A percentile compares a stretch with the other conserved stretches of the same genome.
These are phyloP conservation scores for Myotis davidii DNA, from an alignment of 2,113 vertebrate species.

Conservation along the genomic window DNA sequence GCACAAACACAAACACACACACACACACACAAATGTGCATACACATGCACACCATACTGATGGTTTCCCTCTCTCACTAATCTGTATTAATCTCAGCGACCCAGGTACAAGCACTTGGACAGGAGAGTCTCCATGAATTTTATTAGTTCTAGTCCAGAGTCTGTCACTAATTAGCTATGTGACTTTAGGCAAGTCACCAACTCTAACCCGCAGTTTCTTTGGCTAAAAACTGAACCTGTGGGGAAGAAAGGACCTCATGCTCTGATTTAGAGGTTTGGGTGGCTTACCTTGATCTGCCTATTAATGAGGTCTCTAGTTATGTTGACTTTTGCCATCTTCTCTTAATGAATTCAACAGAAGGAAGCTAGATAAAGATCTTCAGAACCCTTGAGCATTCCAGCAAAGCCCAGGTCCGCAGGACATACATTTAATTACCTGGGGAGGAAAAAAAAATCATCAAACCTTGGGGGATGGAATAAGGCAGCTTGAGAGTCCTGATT, in stretches of 20 bases:
- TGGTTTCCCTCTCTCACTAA: background rate
- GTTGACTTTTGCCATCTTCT: constrained; percentile 95
- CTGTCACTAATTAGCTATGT: background rate
- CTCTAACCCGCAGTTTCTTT: background rate
- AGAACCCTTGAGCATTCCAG: constrained; percentile 86
- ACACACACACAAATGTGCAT: background rate
- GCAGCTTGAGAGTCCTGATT: background rate
- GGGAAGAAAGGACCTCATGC: background rate
- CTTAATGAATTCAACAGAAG: constrained; percentile 82
- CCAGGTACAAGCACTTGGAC: background rate
- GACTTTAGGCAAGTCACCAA: background rate
- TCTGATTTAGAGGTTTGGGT: background rate
- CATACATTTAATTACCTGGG: constrained; percentile 84
- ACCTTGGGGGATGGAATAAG: background rate
- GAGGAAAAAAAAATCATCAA: constrained; percentile 45
- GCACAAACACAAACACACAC: rapidly evolving
- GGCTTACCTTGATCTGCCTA: constrained; percentile 91
- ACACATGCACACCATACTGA: background rate
- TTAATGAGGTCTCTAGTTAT: constrained; percentile 94
- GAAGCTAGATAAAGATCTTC: constrained; percentile 84
- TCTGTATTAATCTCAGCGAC: constrained; percentile 17
- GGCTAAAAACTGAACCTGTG: background rate
- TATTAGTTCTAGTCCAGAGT: background rate
- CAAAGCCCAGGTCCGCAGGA: constrained; percentile 72
- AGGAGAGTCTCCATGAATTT: background rate